Evolutionary conservation across 2,113 vertebrate genomes (phyloP), one percentile per base, ranked within the genome.

Genomic region (Pomatorhinus ruficollis): DNA sequence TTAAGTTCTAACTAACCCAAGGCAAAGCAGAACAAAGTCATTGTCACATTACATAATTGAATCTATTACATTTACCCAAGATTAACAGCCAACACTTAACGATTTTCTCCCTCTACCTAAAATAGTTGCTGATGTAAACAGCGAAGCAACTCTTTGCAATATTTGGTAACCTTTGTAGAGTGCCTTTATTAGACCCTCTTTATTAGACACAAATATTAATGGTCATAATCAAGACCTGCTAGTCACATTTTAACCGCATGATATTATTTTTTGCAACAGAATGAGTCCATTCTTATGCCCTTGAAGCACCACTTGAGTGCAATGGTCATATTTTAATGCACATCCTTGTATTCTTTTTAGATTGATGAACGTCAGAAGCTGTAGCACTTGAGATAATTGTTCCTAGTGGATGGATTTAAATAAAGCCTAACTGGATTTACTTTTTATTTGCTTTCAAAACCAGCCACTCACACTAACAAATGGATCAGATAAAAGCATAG

Each of bases 351-450:
- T 64, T 88, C 49, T 80, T 80, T 87, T 56, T 9, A 50, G 66
- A 0, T 2, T 94, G 83, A 96, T 61, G 52, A 60, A 95, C 77
- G 77, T 91, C 87, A 93, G 85, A 86, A 94, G 87, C 70, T 59
- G 35, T 14, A 88, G 57, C 75, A 93, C 69, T 96, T 66, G 71
- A 97, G 91, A 79, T 83, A 94, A 95, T 76, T 80, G 45, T 60
- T 91, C 68, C 63, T 65, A n/a, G 23, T 56, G 83, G 72, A 91
- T 83, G 89, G 64, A 80, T 86, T 93, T 78, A 64, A 92, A 92
- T 84, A 61, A 93, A 79, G 44, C 83, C 87, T 96, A 95, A 96
- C 69, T 64, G n/a, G 28, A 96, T 97, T 97, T 96, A 94, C 31
- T 76, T 94, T 66, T 77, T 75, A 87, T 87, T 95, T 79, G 54